Evolutionary conservation across 2,888 invertebrate species (phyloP), one percentile per base, ranked within the genome.

Genomic region (Cataglyphis livida): DNA sequence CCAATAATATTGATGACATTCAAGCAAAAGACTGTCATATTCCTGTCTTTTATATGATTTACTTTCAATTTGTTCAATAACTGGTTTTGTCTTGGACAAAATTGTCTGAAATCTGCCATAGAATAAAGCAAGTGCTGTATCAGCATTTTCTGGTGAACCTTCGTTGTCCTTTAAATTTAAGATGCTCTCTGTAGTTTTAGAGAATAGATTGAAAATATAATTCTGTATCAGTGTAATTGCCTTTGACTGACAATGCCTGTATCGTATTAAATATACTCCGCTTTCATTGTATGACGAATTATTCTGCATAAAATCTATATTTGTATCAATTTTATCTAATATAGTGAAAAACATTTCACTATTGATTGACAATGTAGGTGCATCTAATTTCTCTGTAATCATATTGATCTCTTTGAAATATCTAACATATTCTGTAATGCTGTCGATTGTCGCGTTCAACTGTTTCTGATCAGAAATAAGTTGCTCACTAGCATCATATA

Each of bases 21-120:
- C 98, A 1, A 95, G 94, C 51, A 98, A 95, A 12, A 98, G 95
- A 59, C 96, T 96, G 44, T 96, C 96, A 94, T 98, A 98, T 96
- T 98, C 98, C 57, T 96, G 95, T 93, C 96, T 97, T 84, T 95
- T 96, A 73, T 97, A 96, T 0, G 97, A 95, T 76, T 98, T 96
- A 1, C 96, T 95, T 94, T 99, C 99, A 38, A 99, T 96, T 91
- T 98, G 96, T 84, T 96, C 96, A 62, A 99, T 97, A 10, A 99
- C 96, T 83, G 96, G 96, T 91, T 96, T 97, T 0, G 99, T 96
- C 93, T 98, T 97, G 0, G 97, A 97, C 0, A 99, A 97, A n/a
- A 98, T 97, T 0, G 98, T 97, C 94, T 99, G 98, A 94, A 99
- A 99, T 95, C 98, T 98, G 0, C 99, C 99, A 93, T 99, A 99